Evolutionary conservation across 2,797 vertebrate species (phyloP).

Genomic region (Glossophaga mutica): DNA sequence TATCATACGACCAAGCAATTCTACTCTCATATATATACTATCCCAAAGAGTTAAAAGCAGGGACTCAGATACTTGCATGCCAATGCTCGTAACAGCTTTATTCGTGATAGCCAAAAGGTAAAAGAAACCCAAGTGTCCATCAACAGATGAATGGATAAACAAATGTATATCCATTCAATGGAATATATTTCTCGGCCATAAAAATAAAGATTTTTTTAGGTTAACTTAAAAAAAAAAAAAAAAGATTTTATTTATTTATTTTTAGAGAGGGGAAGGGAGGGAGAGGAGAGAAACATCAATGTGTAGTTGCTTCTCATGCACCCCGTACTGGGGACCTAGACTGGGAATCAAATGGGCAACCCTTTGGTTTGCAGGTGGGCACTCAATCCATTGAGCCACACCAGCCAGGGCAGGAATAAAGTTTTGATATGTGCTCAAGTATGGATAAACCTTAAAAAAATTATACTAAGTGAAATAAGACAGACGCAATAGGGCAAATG

Average conservation of each 20-base stretch:
- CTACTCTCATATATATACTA: background rate
- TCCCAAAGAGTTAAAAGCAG: background rate
- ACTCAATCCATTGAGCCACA: no score
- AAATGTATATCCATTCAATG: background rate
- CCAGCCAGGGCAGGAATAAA: background rate
- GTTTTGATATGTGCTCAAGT: background rate
- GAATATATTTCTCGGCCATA: background rate
- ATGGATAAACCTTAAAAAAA: background rate
- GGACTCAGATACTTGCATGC: background rate
- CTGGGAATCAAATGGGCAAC: no score
- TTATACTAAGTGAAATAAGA: no score
- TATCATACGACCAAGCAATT: background rate
- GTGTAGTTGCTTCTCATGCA: no score
- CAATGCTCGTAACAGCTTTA: background rate
- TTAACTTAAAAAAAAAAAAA: no score
- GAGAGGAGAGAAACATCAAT: no score
- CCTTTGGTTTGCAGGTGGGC: no score
- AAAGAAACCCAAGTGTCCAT: background rate
- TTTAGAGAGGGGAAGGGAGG: no score
- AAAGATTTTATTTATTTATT: no score
- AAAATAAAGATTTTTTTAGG: background rate
- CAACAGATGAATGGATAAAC: background rate
- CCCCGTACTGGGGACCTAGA: no score
- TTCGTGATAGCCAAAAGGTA: background rate
- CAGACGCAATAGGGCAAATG: background rate